Evolutionary conservation across 1,140 invertebrate genomes (phyloP).

Genomic region (Drosophila murphyi): DNA sequence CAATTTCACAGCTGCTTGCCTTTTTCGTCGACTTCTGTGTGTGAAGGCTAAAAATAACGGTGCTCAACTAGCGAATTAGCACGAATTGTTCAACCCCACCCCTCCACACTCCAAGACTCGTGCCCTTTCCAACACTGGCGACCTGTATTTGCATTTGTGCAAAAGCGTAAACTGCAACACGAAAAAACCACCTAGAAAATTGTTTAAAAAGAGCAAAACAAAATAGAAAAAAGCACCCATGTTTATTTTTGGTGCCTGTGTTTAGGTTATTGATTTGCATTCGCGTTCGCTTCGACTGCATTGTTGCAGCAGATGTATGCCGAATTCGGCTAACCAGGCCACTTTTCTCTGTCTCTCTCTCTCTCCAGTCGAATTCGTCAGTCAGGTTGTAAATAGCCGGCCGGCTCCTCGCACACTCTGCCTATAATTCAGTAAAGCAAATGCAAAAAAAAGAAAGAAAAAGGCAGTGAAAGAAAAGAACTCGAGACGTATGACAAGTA

Average conservation of each 20-base stretch:
- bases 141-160: conserved; percentile 61
- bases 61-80: conserved; percentile 28
- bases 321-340: conserved; percentile 37
- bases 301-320: conserved; percentile 55
- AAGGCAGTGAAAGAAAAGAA: background rate
- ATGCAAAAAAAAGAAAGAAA: conserved; percentile 27
- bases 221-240: conserved; percentile 57
- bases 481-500: conserved; percentile 47
- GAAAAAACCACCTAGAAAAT: conserved; percentile 18
- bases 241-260: conserved; percentile 45
- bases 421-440: conserved; percentile 59
- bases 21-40: conserved; percentile 20
- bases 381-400: conserved; percentile 34
- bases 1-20: conserved; percentile 45
- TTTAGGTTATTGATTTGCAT: conserved; percentile 70
- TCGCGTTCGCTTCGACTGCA: conserved; percentile 30
- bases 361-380: conserved; percentile 28
- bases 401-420: conserved; percentile 52
- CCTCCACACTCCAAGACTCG: background rate
- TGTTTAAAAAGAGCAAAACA: conserved; percentile 14
- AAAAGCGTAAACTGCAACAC: conserved; percentile 55
- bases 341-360: background rate
- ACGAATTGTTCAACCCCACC: conserved; percentile 26
- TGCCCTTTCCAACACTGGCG: conserved; percentile 6
- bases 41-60: conserved; percentile 2